Evolutionary conservation across 2,113 vertebrate genomes (phyloP).

Genomic region (Lonchura striata): DNA sequence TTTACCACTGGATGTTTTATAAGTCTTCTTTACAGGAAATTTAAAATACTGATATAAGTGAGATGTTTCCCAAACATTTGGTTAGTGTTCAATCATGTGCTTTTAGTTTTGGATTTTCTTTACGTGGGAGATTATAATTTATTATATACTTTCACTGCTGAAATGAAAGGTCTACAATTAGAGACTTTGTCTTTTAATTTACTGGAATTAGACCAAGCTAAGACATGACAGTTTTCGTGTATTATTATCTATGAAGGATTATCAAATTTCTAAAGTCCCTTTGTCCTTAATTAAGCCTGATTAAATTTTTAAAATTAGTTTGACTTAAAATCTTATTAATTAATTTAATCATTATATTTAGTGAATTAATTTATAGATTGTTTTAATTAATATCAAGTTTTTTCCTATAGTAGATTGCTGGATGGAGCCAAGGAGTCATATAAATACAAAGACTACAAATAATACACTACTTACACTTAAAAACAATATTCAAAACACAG

Average conservation of each 20-base stretch:
- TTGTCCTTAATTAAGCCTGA: slow-evolving; percentile 14
- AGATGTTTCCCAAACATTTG: not conserved
- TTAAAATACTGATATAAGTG: not conserved
- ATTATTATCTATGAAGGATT: not conserved
- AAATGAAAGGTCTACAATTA: not conserved
- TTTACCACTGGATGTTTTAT: rapidly evolving
- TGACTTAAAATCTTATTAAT: not conserved
- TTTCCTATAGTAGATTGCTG: not conserved
- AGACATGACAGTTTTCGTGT: not conserved
- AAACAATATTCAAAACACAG: not conserved
- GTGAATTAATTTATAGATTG: not conserved
- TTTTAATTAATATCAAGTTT: not conserved
- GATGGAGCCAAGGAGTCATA: not conserved
- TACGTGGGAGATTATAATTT: not conserved
- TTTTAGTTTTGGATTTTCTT: not conserved
- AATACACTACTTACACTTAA: not conserved
- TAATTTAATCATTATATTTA: not conserved
- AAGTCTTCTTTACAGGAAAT: not conserved
- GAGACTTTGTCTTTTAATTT: not conserved
- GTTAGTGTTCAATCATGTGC: not conserved
- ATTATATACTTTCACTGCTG: not conserved
- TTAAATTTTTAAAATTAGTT: not conserved
- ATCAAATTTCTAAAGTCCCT: not conserved
- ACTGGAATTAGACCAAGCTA: not conserved
- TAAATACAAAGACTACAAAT: not conserved